Percentiles rank a stretch among this genome's conserved stretches.
Evolutionary conservation across 2,888 invertebrate genomes (phyloP).

Genomic region (Phalangium opilio): DNA sequence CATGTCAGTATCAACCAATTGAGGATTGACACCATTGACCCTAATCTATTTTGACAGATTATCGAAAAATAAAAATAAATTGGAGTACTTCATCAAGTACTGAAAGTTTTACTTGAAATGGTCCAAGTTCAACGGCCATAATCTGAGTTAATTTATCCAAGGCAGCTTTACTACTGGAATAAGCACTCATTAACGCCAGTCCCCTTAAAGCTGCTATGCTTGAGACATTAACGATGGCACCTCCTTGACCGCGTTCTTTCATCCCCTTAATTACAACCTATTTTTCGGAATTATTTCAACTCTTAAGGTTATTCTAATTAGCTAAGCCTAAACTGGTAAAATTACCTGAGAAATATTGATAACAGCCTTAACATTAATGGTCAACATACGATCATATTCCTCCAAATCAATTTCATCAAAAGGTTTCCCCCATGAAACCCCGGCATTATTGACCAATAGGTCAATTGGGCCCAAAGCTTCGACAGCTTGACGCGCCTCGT

Average conservation of each 20-base stretch:
- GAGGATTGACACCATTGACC: constrained; percentile 84
- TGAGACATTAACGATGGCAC: constrained; percentile 78
- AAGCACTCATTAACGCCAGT: constrained; percentile 56
- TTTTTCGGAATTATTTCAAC: too few relatives aligned
- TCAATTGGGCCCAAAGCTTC: too few relatives aligned
- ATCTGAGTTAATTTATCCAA: constrained; percentile 66
- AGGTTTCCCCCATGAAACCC: too few relatives aligned
- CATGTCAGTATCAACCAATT: constrained; percentile 84
- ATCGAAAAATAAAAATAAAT: constrained; percentile 1
- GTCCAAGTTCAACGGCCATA: constrained; percentile 74
- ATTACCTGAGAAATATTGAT: too few relatives aligned
- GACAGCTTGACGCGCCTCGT: too few relatives aligned
- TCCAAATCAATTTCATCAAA: too few relatives aligned
- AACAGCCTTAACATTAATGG: too few relatives aligned
- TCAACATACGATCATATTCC: too few relatives aligned
- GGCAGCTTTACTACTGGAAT: constrained; percentile 75
- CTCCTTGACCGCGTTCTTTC: constrained; percentile 49
- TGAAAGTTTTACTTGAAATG: constrained; percentile 35
- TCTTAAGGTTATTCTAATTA: too few relatives aligned
- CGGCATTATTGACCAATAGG: too few relatives aligned
- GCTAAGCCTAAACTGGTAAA: too few relatives aligned
- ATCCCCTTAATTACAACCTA: constrained; percentile 58
- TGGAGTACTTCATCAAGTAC: too few relatives aligned
- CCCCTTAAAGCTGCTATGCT: constrained; percentile 56
- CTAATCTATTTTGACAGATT: constrained; percentile 49